Evolutionary conservation across 1,140 invertebrate genomes (phyloP).

Genomic region (Proctacanthus coquilletti): DNA sequence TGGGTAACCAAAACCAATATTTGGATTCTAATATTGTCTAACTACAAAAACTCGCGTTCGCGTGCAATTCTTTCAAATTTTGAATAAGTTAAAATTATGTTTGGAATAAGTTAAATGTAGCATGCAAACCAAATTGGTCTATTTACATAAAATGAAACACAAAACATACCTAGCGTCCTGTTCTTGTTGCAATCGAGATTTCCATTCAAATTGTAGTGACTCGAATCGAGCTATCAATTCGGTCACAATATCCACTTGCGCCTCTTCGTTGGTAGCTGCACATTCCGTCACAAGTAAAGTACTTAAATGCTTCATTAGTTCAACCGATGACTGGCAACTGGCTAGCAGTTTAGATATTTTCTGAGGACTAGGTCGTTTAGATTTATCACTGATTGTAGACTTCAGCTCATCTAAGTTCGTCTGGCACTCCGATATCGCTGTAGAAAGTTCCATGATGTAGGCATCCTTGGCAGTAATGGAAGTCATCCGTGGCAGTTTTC

Average conservation of each 20-base stretch:
- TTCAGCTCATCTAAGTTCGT: constrained; percentile 39
- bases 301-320: constrained; percentile 63
- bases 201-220: constrained; percentile 48
- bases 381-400: constrained; percentile 31
- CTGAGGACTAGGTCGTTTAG: constrained; percentile 33
- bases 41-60: constrained; percentile 1
- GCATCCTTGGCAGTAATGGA: constrained; percentile 63
- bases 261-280: constrained; percentile 46
- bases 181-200: constrained; percentile 40
- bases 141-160: not conserved
- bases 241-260: constrained; percentile 46
- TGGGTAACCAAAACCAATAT: constrained; percentile 2
- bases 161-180: constrained; percentile 24
- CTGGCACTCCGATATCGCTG: constrained; percentile 46
- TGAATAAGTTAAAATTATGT: not conserved
- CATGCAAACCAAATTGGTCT: not conserved
- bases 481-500: constrained; percentile 35
- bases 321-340: constrained; percentile 53
- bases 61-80: not conserved
- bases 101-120: too few species aligned
- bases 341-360: constrained; percentile 48
- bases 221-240: constrained; percentile 50
- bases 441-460: constrained; percentile 52
- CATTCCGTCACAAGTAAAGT: constrained; percentile 56
- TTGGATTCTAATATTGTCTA: constrained; percentile 1